Evolutionary conservation across 2,797 vertebrate species (phyloP), one percentile per base, ranked within the genome.

Genomic region (Leptatherina wallacei): DNA sequence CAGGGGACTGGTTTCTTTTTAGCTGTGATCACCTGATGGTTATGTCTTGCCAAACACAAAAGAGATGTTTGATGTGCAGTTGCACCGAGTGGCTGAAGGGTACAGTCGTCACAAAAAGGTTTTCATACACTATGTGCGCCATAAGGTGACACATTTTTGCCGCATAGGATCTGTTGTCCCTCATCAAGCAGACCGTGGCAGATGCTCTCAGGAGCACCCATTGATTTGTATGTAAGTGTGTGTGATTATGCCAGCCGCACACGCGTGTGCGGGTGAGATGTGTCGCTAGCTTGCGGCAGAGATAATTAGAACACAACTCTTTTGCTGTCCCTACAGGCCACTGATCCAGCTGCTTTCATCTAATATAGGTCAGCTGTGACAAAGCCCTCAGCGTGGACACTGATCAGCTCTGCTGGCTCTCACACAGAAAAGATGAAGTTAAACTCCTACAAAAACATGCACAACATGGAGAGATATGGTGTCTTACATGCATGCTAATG

Each of bases 301-400:
- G 90, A 93, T 93, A 93, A 93, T 92, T 90, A 93, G 89, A 93
- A 90, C 91, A 91, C 91, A 93, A 92, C 89, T 92, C 86, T 89
- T 91, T 89, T 78, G 81, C 89, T 74, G 89, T 91, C 91, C 91
- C 92, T 91, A 84, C 88, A 92, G 91, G 90, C 88, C 89, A 83
- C 89, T 78, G 90, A 90, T 93, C 88, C 91, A 93, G 90, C 92
- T 93, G 91, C 90, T 89, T 92, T 91, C 88, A 92, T 89, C 89
- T 91, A 92, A 93, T 93, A 92, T 93, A 93, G 92, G 91, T 93
- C 92, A 93, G 87, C 91, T 89, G 88, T 92, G 92, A 93, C 90
- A 91, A 89, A 91, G 89, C 87, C 87, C 81, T 88, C 84, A 83
- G 86, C 82, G 71, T 85, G 91, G 91, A 90, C 91, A 91, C 88